These are phyloP conservation scores for Geococcyx californianus DNA, from an alignment of 2,113 vertebrate genomes.

Conservation along the genomic window DNA sequence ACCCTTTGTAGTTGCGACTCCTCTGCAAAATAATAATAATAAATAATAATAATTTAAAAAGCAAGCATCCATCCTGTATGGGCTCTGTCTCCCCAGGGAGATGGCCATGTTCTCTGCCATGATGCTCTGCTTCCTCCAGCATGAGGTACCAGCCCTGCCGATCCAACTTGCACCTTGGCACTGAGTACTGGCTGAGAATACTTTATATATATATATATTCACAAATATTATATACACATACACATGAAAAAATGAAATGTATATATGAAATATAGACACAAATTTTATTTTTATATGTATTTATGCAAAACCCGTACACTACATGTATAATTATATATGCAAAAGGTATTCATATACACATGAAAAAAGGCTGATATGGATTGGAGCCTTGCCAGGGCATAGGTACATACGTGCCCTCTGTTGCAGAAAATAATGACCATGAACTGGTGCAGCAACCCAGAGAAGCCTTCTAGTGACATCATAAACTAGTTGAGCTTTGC, in stretches of 20 bases:
- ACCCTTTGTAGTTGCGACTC: neutral
- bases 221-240: neutral
- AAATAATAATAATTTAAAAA: neutral
- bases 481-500: conserved; percentile 52
- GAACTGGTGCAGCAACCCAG: neutral
- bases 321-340: neutral
- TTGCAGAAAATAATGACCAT: neutral
- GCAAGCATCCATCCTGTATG: neutral
- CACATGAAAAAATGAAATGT: neutral
- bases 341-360: neutral
- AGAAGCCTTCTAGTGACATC: conserved; percentile 29
- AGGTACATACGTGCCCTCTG: accelerated
- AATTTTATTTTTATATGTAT: neutral
- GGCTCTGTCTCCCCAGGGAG: neutral
- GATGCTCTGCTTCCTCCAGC: neutral
- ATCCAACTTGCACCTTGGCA: accelerated
- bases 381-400: accelerated
- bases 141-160: accelerated
- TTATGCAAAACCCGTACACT: neutral
- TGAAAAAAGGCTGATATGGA: neutral
- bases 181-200: neutral
- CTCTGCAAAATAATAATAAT: neutral
- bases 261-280: neutral
- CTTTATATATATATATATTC: neutral
- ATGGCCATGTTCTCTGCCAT: neutral